Base-by-base conservation (phyloP, 2,888 invertebrate genomes). In the Cryptocephalus primarius region DNA sequence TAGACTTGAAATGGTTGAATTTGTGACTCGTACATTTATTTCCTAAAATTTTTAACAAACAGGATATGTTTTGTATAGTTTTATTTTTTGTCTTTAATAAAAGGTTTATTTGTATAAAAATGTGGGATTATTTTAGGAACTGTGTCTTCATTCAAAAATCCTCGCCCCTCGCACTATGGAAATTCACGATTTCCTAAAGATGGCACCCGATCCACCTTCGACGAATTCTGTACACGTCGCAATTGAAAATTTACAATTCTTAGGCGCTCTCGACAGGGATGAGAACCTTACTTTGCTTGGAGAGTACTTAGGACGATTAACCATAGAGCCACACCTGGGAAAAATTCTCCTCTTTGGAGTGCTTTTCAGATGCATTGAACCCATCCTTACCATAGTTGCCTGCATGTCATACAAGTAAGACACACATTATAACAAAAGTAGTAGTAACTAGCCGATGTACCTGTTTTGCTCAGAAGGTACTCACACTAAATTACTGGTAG, bases 271-370 rank as follows among this genome's bases (percentile, higher is more conserved):
- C 36, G 86, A 89, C 50, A 78, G 83, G 0, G 82, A 83, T 73
- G 94, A 95, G 68, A 85, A 86, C 58, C 73, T 96, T 44, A 95
- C 94, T 0, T 83, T 85, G 57, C 74, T 96, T 45, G 96, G 95
- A 0, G 82, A 82, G 50, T 88, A 94, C 64, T 72, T 97, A 43
- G 75, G 93, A n/a, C 91, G 94, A 64, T 71, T 97, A 41, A 91
- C 95, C 0, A 77, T 97, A 1, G 93, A 95, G 59, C 95, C 96
- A 0, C 83, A 88, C 56, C 72, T 93, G 40, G 94, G 90, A 4
- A 94, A 96, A 69, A 89, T 92, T 82, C 70, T 99, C 49, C 72
- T 99, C 0, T 92, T 90, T 65, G 83, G 90, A 1, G 81, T 92
- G 38, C 85, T 93, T 3, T 78, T 95, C 55, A 89, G 90, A 66